phyloP scores from a whole-genome alignment of 2,113 vertebrate species.

The Rhombomys opimus region DNA sequence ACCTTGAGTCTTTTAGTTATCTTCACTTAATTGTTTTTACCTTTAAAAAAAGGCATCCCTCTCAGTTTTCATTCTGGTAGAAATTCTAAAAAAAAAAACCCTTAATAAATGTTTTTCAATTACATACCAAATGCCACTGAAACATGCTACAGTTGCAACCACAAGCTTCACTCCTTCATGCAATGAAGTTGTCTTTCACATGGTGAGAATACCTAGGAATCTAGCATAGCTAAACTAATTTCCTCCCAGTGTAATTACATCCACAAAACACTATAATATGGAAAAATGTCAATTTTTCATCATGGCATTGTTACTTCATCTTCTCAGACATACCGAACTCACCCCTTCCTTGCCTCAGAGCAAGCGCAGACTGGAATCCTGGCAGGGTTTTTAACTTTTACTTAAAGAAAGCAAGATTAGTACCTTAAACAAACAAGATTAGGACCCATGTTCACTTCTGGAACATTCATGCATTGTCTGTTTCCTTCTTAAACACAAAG shows the following conservation, averaged over 20 bases:
- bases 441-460: neutral
- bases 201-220: neutral
- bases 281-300: neutral
- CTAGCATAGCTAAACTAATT: neutral
- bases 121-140: neutral
- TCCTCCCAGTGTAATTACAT: neutral
- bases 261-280: neutral
- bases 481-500: neutral
- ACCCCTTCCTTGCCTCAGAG: neutral
- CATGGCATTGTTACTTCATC: neutral
- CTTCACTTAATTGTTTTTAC: neutral
- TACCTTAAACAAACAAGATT: neutral
- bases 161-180: neutral
- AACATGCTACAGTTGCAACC: neutral
- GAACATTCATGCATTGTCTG: neutral
- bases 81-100: neutral
- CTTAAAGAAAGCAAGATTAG: neutral
- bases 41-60: neutral
- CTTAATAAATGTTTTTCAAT: neutral
- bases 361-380: neutral
- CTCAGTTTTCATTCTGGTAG: neutral
- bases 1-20: conserved; percentile 8
- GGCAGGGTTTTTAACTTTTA: neutral
- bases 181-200: neutral
- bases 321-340: too few relatives aligned